Percentiles rank a stretch among this genome's conserved stretches.
These are phyloP conservation scores for Noctua janthe DNA, from an alignment of 2,888 invertebrate genomes.

Conservation along the genomic window DNA sequence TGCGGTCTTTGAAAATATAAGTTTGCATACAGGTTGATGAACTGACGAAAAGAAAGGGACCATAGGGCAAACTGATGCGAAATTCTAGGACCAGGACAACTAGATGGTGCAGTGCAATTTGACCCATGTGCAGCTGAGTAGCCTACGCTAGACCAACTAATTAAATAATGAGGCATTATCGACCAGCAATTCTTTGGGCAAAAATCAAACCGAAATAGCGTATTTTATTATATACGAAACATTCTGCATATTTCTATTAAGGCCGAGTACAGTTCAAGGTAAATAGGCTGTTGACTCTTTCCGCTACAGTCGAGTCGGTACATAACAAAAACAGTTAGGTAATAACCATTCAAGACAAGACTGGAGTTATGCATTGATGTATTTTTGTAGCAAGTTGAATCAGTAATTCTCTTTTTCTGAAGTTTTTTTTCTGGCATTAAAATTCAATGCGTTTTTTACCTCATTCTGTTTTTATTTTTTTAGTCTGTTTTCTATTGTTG, in stretches of 20 bases:
- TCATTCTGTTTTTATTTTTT: background rate
- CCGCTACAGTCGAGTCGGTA: constrained; percentile 12
- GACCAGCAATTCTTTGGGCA: background rate
- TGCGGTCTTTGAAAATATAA: background rate
- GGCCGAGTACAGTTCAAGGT: constrained; percentile 41
- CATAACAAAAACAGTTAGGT: constrained; percentile 19
- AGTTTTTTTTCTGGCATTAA: background rate
- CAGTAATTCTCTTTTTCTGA: constrained; percentile 2
- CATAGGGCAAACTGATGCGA: background rate
- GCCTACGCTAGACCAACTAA: background rate
- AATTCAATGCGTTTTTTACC: constrained; percentile 10
- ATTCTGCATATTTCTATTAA: background rate
- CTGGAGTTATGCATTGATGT: constrained; percentile 15
- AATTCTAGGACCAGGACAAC: background rate
- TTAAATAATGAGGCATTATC: background rate
- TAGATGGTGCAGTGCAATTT: background rate
- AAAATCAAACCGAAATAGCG: background rate
- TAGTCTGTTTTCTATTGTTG: background rate
- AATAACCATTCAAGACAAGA: constrained; percentile 21
- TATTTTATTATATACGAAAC: background rate
- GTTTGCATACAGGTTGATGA: background rate
- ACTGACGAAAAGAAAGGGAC: background rate
- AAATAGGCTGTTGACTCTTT: constrained; percentile 26
- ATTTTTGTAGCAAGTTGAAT: constrained; percentile 9
- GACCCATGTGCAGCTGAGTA: background rate